These are phyloP conservation scores for Sterrhoptilus dennistouni DNA, from an alignment of 2,113 vertebrate species.

Conservation along the genomic window DNA sequence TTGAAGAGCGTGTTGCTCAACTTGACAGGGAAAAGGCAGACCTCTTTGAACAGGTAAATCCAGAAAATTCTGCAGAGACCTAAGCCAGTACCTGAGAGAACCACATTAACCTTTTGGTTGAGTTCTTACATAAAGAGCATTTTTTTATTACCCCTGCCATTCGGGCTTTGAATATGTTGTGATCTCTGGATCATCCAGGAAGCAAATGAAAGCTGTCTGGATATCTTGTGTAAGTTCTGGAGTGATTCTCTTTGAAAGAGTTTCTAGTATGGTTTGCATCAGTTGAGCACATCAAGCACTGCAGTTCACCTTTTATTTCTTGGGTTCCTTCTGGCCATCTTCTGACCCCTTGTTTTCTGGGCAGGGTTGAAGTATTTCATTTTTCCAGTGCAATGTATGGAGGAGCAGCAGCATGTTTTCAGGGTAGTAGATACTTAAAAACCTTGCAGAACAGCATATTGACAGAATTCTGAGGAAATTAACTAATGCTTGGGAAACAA, in stretches of 20 bases:
- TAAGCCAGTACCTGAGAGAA: not conserved
- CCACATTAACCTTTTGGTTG: rapidly evolving
- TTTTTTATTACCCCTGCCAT: not conserved
- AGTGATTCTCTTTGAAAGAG: not conserved
- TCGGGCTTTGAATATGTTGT: not conserved
- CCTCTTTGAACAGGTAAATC: slow-evolving; percentile 32
- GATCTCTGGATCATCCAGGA: not conserved
- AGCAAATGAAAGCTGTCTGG: not conserved
- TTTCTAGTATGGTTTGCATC: not conserved
- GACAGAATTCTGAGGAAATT: not conserved
- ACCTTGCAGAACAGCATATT: not conserved
- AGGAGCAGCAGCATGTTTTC: not conserved
- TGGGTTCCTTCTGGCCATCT: not conserved
- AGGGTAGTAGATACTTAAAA: not conserved
- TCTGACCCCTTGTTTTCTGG: not conserved
- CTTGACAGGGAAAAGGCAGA: slow-evolving; percentile 43
- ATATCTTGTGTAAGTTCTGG: not conserved
- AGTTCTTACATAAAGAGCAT: not conserved
- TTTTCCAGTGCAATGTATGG: not conserved
- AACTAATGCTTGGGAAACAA: not conserved
- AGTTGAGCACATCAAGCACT: not conserved
- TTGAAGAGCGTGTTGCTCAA: slow-evolving; percentile 80
- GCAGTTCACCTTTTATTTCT: not conserved
- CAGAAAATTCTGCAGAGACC: not conserved
- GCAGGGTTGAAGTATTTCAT: not conserved